These are phyloP conservation scores for Misgurnus anguillicaudatus DNA, from an alignment of 2,113 vertebrate genomes.

Conservation along the genomic window DNA sequence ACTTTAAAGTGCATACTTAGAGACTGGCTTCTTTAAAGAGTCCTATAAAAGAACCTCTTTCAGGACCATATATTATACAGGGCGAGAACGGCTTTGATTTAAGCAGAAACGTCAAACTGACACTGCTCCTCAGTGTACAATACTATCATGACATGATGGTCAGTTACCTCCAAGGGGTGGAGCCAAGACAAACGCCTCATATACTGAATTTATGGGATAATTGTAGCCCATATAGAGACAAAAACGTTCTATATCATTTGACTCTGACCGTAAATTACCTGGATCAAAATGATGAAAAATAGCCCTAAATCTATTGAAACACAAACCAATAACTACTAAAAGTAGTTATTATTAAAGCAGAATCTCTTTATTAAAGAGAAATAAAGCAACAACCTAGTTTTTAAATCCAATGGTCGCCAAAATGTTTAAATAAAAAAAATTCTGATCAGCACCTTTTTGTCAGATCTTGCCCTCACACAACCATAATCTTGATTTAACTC, in stretches of 20 bases:
- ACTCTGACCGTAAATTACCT: too few relatives aligned
- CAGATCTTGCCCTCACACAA: too few relatives aligned
- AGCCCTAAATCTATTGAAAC: too few relatives aligned
- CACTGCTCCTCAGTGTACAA: not conserved
- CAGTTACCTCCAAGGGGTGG: not conserved
- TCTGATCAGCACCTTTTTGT: too few relatives aligned
- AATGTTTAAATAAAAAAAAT: too few relatives aligned
- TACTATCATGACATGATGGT: not conserved
- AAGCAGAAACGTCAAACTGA: not conserved
- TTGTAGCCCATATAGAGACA: not conserved
- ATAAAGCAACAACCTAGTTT: too few relatives aligned
- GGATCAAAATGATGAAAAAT: too few relatives aligned
- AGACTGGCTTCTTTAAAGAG: not conserved
- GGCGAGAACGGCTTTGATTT: not conserved
- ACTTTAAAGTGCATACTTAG: conserved; percentile 5
- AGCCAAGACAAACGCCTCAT: not conserved
- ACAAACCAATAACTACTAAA: too few relatives aligned
- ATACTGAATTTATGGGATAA: not conserved
- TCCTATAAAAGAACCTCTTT: not conserved
- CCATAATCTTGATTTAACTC: too few relatives aligned
- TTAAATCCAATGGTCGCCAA: too few relatives aligned
- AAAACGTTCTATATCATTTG: not conserved
- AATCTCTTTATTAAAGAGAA: too few relatives aligned
- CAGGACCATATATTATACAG: not conserved
- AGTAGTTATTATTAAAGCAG: too few relatives aligned